These are phyloP conservation scores for Stramonita haemastoma DNA, from an alignment of 2,888 invertebrate species.

Conservation along the genomic window DNA sequence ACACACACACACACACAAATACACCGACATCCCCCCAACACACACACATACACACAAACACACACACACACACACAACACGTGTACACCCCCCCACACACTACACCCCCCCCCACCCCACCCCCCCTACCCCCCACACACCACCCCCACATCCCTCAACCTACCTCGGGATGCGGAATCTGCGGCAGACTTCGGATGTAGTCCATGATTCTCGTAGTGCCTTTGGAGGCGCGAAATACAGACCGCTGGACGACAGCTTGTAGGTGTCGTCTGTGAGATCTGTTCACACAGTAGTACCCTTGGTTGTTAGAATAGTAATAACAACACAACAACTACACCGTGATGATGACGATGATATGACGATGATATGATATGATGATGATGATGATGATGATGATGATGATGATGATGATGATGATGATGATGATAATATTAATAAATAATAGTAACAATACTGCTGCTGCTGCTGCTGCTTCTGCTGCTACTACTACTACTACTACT, in stretches of 20 bases:
- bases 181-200: conserved; percentile 75
- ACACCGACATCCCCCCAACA: too few species aligned
- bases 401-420: too few species aligned
- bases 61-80: background rate
- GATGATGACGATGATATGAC: too few species aligned
- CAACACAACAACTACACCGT: too few species aligned
- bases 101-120: background rate
- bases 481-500: too few species aligned
- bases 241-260: conserved; percentile 73
- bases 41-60: background rate
- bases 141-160: conserved; percentile 5
- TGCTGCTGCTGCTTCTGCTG: too few species aligned
- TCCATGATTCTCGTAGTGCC: conserved; percentile 72
- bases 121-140: background rate
- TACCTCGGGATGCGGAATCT: conserved; percentile 75
- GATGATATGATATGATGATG: too few species aligned
- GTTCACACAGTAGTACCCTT: too few species aligned
- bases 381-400: too few species aligned
- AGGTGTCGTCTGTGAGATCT: conserved; percentile 66
- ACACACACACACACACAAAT: conserved; percentile 9
- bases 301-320: too few species aligned
- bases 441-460: too few species aligned
- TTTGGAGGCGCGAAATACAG: conserved; percentile 72
- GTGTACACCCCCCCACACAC: background rate
- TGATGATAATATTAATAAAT: too few species aligned